Evolutionary conservation across 2,797 vertebrate genomes (phyloP).

Genomic region (Bovichtus diacanthus): DNA sequence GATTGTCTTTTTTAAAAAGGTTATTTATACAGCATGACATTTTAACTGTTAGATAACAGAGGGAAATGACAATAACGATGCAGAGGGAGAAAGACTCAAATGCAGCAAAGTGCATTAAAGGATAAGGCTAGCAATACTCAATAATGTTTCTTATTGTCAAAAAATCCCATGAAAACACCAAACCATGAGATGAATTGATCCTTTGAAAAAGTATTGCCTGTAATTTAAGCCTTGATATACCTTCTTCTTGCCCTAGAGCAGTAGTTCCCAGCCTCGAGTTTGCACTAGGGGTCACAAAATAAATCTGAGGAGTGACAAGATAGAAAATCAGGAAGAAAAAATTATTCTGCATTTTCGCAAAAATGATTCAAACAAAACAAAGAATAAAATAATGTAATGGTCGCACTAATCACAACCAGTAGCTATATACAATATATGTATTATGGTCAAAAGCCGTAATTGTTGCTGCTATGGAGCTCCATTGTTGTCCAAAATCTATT

Average conservation of each 20-base stretch:
- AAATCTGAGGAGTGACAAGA: neutral
- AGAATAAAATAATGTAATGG: neutral
- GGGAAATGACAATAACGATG: slow-evolving; percentile 1
- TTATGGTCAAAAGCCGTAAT: too few relatives aligned
- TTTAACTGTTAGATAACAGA: slow-evolving; percentile 21
- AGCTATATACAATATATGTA: too few relatives aligned
- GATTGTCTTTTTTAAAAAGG: slow-evolving; percentile 15
- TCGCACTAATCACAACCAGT: too few relatives aligned
- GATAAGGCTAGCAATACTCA: neutral
- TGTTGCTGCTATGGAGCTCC: too few relatives aligned
- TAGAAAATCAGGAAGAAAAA: too few relatives aligned
- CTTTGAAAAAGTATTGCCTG: neutral
- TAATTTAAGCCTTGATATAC: neutral
- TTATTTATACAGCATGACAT: slow-evolving; percentile 26
- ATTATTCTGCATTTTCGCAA: too few relatives aligned
- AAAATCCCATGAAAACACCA: neutral
- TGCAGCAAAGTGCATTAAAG: neutral
- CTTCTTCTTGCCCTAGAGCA: neutral
- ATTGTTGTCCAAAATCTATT: neutral
- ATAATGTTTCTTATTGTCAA: neutral
- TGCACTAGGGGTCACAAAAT: neutral
- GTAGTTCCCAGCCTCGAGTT: neutral
- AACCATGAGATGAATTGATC: neutral
- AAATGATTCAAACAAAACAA: neutral
- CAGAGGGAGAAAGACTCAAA: neutral